Conservation (phyloP, 1,140 invertebrate genomes). For the Matsumurasca onukii region DNA sequence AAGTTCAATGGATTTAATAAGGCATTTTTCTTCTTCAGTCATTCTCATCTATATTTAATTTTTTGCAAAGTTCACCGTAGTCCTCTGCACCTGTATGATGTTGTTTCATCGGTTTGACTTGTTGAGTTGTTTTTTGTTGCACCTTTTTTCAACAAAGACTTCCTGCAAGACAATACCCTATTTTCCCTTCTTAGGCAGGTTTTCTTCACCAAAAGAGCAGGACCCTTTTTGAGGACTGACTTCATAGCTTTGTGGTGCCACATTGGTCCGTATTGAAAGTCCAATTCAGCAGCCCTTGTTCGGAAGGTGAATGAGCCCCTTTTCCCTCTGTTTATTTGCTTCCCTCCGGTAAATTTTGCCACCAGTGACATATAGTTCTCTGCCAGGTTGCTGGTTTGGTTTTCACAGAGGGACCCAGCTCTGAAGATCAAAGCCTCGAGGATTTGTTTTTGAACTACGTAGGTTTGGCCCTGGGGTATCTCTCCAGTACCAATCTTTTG, state of each 20-base stretch:
- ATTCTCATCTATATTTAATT: constrained; percentile 19
- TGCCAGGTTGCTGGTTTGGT: constrained; percentile 18
- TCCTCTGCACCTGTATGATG: constrained; percentile 13
- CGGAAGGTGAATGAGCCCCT: constrained; percentile 20
- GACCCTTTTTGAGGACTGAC: constrained; percentile 23
- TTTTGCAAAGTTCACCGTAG: constrained; percentile 23
- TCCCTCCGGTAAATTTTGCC: background rate
- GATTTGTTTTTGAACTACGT: background rate
- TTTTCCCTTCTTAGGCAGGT: constrained; percentile 13
- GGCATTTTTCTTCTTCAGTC: constrained; percentile 1
- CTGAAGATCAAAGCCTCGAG: background rate
- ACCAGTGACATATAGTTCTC: constrained; percentile 2
- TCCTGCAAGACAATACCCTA: constrained; percentile 20
- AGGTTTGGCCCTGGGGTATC: too few relatives aligned
- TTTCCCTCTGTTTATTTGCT: background rate
- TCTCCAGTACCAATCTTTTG: too few relatives aligned
- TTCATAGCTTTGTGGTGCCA: constrained; percentile 31
- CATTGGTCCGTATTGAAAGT: constrained; percentile 30
- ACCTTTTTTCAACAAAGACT: constrained; percentile 23
- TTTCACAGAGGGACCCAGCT: constrained; percentile 3
- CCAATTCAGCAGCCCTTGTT: constrained; percentile 30
- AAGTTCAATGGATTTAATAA: constrained; percentile 8
- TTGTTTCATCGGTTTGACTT: background rate
- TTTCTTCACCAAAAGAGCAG: constrained; percentile 24
- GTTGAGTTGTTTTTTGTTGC: constrained; percentile 1